Evolutionary conservation across 1,140 invertebrate species (phyloP), one percentile per base, ranked within the genome.

Genomic region (Epicauta chinensis): DNA sequence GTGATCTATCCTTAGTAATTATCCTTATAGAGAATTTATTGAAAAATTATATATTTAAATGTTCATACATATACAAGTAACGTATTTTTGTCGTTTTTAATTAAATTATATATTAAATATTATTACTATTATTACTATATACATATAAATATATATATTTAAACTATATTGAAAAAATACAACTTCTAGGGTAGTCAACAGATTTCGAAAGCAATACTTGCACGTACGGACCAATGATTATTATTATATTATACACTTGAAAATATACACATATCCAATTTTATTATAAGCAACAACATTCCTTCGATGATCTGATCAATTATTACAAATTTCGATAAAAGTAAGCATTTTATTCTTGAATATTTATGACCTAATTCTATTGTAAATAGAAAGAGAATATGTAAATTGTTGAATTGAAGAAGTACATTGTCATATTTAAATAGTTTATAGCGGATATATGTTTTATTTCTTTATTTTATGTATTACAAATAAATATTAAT

Each of bases 221-320:
- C 53, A 55, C 45, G 45, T 57, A 58, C 53, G 56, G 56, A 58
- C 56, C 56, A 58, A 58, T 58, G 36, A 34, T 41, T 51, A 37
- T n/a, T 52, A 34, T 36, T 14, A 32, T 40, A 51, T 35, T 30
- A 34, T 34, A 34, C 10, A 34, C 32, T 9, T 11, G 3, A 9
- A 34, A 34, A 34, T 12, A 7, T 12, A 34, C 11, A 10, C 10
- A n/a, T 34, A 34, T 12, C 10, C 32, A 34, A 12, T n/a, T n/a
- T 34, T 11, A 34, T 34, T 3, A 34, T 4, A 30, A 30, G 29
- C 10, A 10, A 30, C 4, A 30, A n/a, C 23, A 23, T 23, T 23
- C 23, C 23, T 23, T 23, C 23, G 23, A n/a, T n/a, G n/a, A 23
- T 23, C 2, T 23, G 23, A 23, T 23, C 7, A 43, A 51, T 51